These are phyloP conservation scores for Atta cephalotes DNA, from an alignment of 1,140 invertebrate species.

Conservation along the genomic window DNA sequence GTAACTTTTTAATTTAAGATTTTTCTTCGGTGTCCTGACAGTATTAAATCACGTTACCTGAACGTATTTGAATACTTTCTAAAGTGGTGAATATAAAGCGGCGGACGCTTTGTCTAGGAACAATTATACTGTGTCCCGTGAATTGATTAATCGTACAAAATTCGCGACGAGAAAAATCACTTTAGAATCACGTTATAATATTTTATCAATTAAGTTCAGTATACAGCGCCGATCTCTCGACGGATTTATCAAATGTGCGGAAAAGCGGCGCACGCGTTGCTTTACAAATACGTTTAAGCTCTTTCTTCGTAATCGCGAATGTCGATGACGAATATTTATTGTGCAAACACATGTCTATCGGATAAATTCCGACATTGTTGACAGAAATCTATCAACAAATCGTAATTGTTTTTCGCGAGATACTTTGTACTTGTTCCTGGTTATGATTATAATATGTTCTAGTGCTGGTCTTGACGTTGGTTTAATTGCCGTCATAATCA, in stretches of 20 bases:
- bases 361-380: constrained; percentile 15
- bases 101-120: neutral
- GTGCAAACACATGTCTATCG: constrained; percentile 31
- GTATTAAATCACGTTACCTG: neutral
- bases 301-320: constrained; percentile 34
- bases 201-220: constrained; percentile 40
- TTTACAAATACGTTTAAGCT: constrained; percentile 49
- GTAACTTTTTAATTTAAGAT: constrained; percentile 51
- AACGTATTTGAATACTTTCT: constrained; percentile 36
- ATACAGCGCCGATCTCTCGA: constrained; percentile 15
- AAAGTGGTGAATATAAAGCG: constrained; percentile 20
- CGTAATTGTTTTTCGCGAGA: constrained; percentile 10
- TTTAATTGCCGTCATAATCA: constrained; percentile 80
- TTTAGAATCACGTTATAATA: neutral
- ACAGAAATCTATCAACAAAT: neutral
- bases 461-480: neutral
- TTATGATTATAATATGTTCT: neutral
- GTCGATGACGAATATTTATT: constrained; percentile 24
- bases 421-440: constrained; percentile 52
- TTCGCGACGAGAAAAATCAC: constrained; percentile 21
- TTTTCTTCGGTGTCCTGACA: neutral
- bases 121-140: constrained; percentile 18
- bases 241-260: constrained; percentile 38
- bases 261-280: constrained; percentile 26
- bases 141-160: constrained; percentile 37